Percentiles rank a stretch among this genome's conserved stretches.
phyloP scores from a whole-genome alignment of 1,140 invertebrate genomes.

The Macrotrachela quadricornifera region DNA sequence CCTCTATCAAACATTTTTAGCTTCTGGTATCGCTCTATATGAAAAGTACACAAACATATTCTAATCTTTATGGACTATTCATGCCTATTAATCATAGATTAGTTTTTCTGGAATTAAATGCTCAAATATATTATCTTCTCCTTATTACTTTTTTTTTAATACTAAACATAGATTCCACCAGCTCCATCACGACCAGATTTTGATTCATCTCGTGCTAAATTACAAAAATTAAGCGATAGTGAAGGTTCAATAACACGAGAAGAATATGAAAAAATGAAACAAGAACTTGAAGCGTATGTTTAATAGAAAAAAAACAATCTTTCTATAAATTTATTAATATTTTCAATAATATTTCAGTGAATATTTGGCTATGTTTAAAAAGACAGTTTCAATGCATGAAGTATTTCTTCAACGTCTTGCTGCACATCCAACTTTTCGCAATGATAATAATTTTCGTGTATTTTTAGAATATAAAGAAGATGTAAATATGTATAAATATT shows the following conservation, averaged over 20 bases:
- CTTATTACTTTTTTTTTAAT: too few species aligned
- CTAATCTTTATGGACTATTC: too few species aligned
- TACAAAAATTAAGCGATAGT: constrained; percentile 86
- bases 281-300: constrained; percentile 85
- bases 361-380: constrained; percentile 97
- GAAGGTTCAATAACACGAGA: constrained; percentile 96
- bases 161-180: constrained; percentile 72
- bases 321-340: constrained; percentile 8
- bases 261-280: constrained; percentile 98
- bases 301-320: neutral
- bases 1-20: too few species aligned
- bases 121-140: too few species aligned
- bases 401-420: constrained; percentile 84
- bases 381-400: constrained; percentile 99
- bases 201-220: constrained; percentile 87
- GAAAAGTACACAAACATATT: too few species aligned
- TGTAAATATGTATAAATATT: constrained; percentile 11
- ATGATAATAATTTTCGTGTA: constrained; percentile 78
- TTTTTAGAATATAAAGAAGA: constrained; percentile 84
- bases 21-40: too few species aligned
- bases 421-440: constrained; percentile 71
- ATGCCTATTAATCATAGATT: too few species aligned
- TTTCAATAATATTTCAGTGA: constrained; percentile 42
- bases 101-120: too few species aligned
- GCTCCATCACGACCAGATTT: constrained; percentile 91